Percentiles rank a stretch among this genome's conserved stretches.
phyloP scores from a whole-genome alignment of 2,797 vertebrate species.

The Phoxinus dragarum region DNA sequence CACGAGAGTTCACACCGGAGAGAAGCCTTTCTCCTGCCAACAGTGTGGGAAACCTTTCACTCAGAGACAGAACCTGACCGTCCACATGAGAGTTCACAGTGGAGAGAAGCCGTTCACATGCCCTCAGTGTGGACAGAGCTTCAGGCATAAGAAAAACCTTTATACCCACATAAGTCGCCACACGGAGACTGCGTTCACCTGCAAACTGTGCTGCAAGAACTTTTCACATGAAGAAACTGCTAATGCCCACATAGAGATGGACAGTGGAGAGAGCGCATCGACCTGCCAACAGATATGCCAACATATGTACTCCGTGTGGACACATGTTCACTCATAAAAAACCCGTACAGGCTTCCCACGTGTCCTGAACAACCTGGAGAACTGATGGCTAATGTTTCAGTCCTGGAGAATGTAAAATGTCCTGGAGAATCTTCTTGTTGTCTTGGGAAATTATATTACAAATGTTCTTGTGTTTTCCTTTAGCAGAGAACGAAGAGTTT shows the following conservation, averaged over 20 bases:
- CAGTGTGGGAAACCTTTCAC: background rate
- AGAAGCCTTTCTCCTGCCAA: background rate
- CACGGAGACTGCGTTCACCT: background rate
- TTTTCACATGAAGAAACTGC: background rate
- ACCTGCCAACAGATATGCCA: slow-evolving; percentile 12
- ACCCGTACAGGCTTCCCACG: background rate
- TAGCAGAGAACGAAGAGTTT: background rate
- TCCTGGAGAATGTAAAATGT: too few species aligned
- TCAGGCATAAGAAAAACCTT: slow-evolving; percentile 1
- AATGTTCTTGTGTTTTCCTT: background rate
- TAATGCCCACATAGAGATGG: background rate
- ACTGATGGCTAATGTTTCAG: background rate
- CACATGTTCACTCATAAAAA: background rate
- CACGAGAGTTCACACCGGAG: background rate
- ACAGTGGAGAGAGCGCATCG: background rate
- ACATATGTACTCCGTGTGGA: background rate
- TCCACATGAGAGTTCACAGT: background rate
- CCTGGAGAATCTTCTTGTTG: too few species aligned
- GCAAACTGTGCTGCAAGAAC: background rate
- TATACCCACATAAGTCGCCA: background rate
- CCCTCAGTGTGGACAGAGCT: background rate
- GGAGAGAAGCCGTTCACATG: background rate
- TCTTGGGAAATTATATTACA: background rate
- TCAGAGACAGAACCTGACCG: too few species aligned
- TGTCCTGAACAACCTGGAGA: background rate